Evolutionary conservation across 1,140 invertebrate species (phyloP).

Genomic region (Agrilus planipennis): DNA sequence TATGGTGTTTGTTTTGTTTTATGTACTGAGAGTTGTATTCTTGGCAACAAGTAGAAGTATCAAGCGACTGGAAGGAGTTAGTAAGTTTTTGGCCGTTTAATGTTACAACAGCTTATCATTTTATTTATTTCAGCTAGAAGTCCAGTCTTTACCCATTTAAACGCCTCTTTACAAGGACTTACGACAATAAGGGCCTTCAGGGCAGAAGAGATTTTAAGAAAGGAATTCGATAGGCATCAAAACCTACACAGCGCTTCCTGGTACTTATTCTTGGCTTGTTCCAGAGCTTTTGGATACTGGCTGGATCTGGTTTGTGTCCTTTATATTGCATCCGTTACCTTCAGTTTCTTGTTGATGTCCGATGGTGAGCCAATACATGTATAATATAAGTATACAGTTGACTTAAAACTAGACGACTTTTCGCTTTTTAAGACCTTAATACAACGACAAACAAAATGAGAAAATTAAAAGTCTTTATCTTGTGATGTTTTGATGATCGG

Average conservation of each 20-base stretch:
- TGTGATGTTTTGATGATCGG: not conserved
- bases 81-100: slow-evolving; percentile 9
- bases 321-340: slow-evolving; percentile 56
- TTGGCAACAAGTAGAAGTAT: slow-evolving; percentile 10
- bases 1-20: slow-evolving; percentile 10
- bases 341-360: slow-evolving; percentile 54
- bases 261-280: slow-evolving; percentile 48
- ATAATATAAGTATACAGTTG: not conserved
- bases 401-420: not conserved
- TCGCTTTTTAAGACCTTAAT: not conserved
- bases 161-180: slow-evolving; percentile 76
- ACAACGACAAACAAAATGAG: not conserved
- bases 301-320: slow-evolving; percentile 63
- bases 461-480: not conserved
- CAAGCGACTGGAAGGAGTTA: slow-evolving; percentile 13
- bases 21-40: slow-evolving; percentile 9
- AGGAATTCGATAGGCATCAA: slow-evolving; percentile 72
- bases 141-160: slow-evolving; percentile 80
- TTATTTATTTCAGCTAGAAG: slow-evolving; percentile 43
- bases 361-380: slow-evolving; percentile 32
- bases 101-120: not conserved
- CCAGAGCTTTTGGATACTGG: slow-evolving; percentile 60
- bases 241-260: slow-evolving; percentile 56
- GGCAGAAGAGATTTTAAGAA: slow-evolving; percentile 62
- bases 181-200: slow-evolving; percentile 79